These are phyloP conservation scores for Paedocypris sp. DNA, from an alignment of 2,113 vertebrate species.

Conservation along the genomic window DNA sequence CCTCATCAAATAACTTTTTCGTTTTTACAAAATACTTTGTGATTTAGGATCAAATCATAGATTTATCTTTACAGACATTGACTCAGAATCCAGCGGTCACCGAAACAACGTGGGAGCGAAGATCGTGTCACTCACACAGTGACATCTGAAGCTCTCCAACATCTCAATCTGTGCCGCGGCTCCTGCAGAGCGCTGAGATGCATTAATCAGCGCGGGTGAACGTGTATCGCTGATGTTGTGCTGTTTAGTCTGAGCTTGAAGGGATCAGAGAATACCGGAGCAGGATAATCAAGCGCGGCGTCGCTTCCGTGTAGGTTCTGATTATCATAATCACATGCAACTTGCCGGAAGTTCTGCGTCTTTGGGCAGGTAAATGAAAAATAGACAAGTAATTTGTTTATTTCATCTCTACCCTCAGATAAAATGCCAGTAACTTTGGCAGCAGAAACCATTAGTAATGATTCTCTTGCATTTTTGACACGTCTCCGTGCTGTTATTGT, in stretches of 20 bases:
- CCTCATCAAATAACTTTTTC: neutral
- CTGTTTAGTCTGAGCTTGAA: neutral
- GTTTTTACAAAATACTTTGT: neutral
- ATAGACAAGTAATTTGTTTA: neutral
- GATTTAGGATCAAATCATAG: no score
- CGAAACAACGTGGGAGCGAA: neutral
- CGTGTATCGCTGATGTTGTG: constrained; percentile 3
- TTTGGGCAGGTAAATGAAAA: constrained; percentile 6
- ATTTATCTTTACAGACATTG: neutral
- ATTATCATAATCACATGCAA: constrained; percentile 2
- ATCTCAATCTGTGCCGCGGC: neutral
- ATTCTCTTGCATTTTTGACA: neutral
- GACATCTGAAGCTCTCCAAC: neutral
- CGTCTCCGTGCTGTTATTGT: neutral
- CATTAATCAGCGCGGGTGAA: neutral
- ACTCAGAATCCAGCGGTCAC: neutral
- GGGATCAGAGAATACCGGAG: neutral
- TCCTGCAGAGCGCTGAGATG: neutral
- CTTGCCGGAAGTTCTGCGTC: neutral
- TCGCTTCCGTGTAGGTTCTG: constrained; percentile 11
- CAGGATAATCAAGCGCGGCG: neutral
- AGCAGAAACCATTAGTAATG: neutral
- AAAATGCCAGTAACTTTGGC: neutral
- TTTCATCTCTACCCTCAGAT: neutral
- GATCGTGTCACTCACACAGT: neutral